These are phyloP conservation scores for Homarus gammarus DNA, from an alignment of 2,888 invertebrate species.

Conservation along the genomic window DNA sequence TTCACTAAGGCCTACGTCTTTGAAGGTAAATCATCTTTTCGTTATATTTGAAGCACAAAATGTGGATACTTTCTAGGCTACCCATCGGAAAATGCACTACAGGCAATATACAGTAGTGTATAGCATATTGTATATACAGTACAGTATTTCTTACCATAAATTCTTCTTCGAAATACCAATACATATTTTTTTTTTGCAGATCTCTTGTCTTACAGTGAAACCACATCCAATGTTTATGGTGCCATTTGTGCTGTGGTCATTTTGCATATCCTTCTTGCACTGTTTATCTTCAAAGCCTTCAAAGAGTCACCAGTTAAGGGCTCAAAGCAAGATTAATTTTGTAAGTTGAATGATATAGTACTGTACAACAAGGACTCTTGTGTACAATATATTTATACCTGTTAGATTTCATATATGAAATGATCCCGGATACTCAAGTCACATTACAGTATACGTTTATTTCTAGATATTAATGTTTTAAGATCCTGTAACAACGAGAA, in stretches of 20 bases:
- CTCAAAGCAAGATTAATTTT: constrained; percentile 55
- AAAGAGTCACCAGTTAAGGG: constrained; percentile 49
- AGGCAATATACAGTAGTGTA: neutral
- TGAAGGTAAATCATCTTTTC: constrained; percentile 49
- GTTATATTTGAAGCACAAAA: neutral
- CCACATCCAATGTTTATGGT: constrained; percentile 64
- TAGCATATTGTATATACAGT: neutral
- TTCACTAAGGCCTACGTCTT: constrained; percentile 55
- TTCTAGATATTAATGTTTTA: too few species aligned
- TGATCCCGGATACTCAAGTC: too few species aligned
- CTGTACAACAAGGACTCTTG: too few species aligned
- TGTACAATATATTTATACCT: too few species aligned
- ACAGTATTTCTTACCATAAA: too few species aligned
- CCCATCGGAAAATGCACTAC: neutral
- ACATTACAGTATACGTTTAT: too few species aligned
- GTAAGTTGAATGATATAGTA: constrained; percentile 27
- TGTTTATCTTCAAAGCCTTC: constrained; percentile 66
- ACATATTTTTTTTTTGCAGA: constrained; percentile 30
- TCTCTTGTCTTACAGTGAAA: constrained; percentile 49
- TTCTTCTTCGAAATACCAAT: neutral
- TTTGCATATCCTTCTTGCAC: constrained; percentile 61
- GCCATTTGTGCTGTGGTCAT: constrained; percentile 60
- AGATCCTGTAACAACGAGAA: too few species aligned
- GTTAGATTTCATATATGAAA: too few species aligned
- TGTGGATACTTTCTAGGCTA: neutral